Conservation (phyloP, 2,797 vertebrate species). For the Paguma larvata region DNA sequence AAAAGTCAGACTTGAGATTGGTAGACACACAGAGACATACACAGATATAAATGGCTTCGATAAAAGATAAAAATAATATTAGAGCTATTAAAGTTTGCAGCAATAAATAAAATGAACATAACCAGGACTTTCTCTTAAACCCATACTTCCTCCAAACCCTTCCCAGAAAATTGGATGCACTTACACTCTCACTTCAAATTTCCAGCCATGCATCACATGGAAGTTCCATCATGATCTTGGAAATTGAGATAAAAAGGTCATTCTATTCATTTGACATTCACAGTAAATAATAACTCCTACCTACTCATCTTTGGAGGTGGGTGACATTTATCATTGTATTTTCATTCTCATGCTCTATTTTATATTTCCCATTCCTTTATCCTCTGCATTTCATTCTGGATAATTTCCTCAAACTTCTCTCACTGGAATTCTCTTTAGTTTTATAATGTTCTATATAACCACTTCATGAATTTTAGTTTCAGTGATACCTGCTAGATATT, state of each 20-base stretch:
- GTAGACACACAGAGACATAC: background rate
- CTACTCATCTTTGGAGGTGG: background rate
- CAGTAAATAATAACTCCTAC: background rate
- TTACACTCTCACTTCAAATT: background rate
- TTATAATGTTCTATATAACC: background rate
- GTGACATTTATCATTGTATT: background rate
- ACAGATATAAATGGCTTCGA: background rate
- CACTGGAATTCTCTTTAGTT: background rate
- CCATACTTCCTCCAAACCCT: no score
- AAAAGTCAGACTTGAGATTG: background rate
- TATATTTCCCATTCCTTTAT: background rate
- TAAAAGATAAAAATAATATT: slow-evolving; percentile 22
- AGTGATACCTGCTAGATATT: background rate
- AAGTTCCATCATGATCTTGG: background rate
- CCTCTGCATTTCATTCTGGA: background rate
- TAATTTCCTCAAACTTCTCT: background rate
- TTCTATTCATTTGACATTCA: background rate
- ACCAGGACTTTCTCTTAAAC: background rate
- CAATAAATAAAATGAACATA: slow-evolving; percentile 4
- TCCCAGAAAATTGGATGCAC: background rate
- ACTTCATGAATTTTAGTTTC: background rate
- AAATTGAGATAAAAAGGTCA: background rate
- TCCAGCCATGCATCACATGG: background rate
- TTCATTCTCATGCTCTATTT: background rate
- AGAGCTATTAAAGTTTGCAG: background rate